phyloP scores from a whole-genome alignment of 2,797 vertebrate genomes.

The Rhabdomys pumilio region DNA sequence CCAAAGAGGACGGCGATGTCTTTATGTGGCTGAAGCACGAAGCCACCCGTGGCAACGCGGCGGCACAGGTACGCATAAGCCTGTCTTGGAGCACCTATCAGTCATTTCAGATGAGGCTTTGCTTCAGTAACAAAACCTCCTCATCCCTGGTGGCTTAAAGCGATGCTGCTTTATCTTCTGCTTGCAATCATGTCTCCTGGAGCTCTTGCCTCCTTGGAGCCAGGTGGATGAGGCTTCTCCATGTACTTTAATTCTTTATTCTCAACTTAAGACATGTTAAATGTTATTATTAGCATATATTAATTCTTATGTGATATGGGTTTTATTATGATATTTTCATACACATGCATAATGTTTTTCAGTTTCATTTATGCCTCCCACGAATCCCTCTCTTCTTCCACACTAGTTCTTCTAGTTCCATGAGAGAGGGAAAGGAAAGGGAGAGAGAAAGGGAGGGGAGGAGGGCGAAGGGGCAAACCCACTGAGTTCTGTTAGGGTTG shows the following conservation, averaged over 20 bases:
- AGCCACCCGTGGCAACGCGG: conserved; percentile 93
- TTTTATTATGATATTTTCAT: neutral
- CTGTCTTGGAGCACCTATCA: neutral
- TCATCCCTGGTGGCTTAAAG: neutral
- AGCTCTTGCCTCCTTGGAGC: neutral
- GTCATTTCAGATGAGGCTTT: neutral
- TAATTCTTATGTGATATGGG: neutral
- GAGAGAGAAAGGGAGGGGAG: neutral
- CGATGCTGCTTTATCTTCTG: accelerated
- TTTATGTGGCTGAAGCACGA: conserved; percentile 94
- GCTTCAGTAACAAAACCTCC: neutral
- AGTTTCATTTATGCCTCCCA: neutral
- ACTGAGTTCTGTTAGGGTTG: neutral
- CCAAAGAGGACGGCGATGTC: conserved; percentile 90
- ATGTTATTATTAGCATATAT: neutral
- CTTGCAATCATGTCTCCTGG: neutral
- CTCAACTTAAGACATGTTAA: neutral
- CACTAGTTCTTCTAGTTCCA: neutral
- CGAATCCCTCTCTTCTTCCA: neutral
- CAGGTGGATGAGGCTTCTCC: neutral
- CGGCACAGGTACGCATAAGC: conserved; percentile 91
- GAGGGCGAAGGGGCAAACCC: too few relatives aligned
- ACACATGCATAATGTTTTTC: neutral
- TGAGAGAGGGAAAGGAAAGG: neutral
- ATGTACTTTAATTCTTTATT: neutral